Percentiles rank a stretch among this genome's conserved stretches.
phyloP scores from a whole-genome alignment of 2,888 invertebrate genomes.

The Agriotes lineatus region DNA sequence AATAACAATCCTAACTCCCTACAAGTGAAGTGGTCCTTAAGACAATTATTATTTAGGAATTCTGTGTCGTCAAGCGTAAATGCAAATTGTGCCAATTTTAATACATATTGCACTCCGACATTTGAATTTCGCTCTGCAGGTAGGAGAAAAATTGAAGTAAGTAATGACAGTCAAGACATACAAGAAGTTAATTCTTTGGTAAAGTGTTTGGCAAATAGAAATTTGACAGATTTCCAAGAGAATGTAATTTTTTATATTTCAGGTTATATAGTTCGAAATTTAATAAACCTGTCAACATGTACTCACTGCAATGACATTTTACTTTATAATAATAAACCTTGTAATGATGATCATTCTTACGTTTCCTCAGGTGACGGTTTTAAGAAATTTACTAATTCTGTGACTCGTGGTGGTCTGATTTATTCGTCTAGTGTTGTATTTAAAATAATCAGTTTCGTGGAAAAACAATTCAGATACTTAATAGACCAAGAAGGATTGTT shows the following conservation, averaged over 20 bases:
- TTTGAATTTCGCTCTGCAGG: slow-evolving; percentile 42
- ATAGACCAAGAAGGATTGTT: background rate
- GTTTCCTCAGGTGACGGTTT: background rate
- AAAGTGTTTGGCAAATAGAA: background rate
- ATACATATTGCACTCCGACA: slow-evolving; percentile 22
- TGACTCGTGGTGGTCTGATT: slow-evolving; percentile 5
- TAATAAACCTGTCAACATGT: background rate
- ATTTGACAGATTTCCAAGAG: slow-evolving; percentile 20
- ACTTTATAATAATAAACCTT: background rate
- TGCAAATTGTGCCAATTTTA: slow-evolving; percentile 41
- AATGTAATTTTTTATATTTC: slow-evolving; percentile 40
- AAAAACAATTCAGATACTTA: slow-evolving; percentile 5
- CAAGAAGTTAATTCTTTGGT: background rate
- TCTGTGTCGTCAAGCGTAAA: slow-evolving; percentile 47
- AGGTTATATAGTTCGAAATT: slow-evolving; percentile 34
- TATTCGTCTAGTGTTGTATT: slow-evolving; percentile 1
- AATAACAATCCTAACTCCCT: too few relatives aligned
- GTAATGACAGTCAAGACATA: background rate
- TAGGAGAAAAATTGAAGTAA: background rate
- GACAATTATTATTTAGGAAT: slow-evolving; percentile 48
- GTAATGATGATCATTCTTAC: background rate
- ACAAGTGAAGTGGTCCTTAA: slow-evolving; percentile 50
- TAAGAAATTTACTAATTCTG: slow-evolving; percentile 15
- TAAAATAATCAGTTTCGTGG: background rate
- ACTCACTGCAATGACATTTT: background rate